Evolutionary conservation across 2,113 vertebrate genomes (phyloP), one percentile per base, ranked within the genome.

Genomic region (Henicopernis longicauda): DNA sequence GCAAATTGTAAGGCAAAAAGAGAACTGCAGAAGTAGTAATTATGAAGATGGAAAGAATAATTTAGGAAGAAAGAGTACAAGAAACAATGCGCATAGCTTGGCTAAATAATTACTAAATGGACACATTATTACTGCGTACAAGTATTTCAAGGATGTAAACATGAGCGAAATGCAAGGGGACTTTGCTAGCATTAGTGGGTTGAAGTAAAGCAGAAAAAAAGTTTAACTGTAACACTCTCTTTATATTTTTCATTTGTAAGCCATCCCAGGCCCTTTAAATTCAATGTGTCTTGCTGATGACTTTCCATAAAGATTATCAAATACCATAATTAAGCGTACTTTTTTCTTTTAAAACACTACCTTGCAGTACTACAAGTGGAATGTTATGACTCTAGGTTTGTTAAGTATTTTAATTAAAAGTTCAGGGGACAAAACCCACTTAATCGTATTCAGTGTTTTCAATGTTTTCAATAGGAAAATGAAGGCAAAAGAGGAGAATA

Each of bases 1-100:
- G 57, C 36, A 96, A 93, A 82, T 73, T 88, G 50, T n/a, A 83
- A 93, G 63, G 85, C 70, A 92, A 67, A 72, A 70, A 57, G 31
- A 84, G 52, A 92, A 65, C 58, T 81, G 66, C 38, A 86, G 78
- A 82, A 89, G 58, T 89, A 90, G n/a, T 87, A 91, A 95, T 95
- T 95, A 95, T 70, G 63, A 83, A 86, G 57, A 82, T 65, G n/a
- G 73, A 91, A 78, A 88, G 61, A 95, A 59, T 26, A 88, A 72
- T 45, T 81, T 89, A 47, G 59, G 26, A 88, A 91, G 86, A 62
- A 95, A 81, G 63, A 73, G 21, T 71, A 8, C 9, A 88, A 83
- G 62, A 78, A 93, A 95, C 84, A 85, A 55, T 50, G 61, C 40
- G 36, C 67, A 47, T 40, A 82, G 49, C 47, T 72, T 42, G 58